These are phyloP conservation scores for Thermophis baileyi DNA, from an alignment of 2,113 vertebrate species.

Conservation along the genomic window DNA sequence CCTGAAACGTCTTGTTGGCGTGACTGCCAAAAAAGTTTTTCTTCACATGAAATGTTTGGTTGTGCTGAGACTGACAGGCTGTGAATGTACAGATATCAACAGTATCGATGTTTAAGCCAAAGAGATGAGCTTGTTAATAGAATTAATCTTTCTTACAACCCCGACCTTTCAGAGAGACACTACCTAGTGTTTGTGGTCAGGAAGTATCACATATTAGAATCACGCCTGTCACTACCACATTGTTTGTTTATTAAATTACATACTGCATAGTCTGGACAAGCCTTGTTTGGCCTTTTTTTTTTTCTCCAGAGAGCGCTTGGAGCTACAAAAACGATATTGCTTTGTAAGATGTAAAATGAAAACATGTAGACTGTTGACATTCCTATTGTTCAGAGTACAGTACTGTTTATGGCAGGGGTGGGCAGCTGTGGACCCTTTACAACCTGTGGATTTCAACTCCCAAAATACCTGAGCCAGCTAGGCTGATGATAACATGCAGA, in stretches of 20 bases:
- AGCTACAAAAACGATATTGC: not conserved
- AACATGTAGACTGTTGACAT: not conserved
- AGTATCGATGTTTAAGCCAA: slow-evolving; percentile 32
- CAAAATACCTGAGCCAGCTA: not conserved
- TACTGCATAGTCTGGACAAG: not conserved
- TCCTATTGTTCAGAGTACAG: not conserved
- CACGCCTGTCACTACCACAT: not conserved
- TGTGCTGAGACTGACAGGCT: slow-evolving; percentile 30
- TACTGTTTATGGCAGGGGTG: not conserved
- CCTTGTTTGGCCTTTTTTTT: not conserved
- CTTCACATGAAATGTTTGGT: slow-evolving; percentile 57
- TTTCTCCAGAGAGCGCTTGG: too few relatives aligned
- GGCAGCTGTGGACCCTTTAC: not conserved
- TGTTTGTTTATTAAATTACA: not conserved
- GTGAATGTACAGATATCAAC: slow-evolving; percentile 52
- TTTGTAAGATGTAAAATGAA: not conserved
- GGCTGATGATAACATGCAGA: not conserved
- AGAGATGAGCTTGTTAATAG: slow-evolving; percentile 13
- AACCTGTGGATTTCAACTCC: not conserved
- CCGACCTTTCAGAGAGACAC: slow-evolving; percentile 22
- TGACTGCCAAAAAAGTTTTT: slow-evolving; percentile 56
- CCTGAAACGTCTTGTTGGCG: not conserved
- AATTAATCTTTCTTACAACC: slow-evolving; percentile 28
- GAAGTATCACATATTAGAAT: not conserved
- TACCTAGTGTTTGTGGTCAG: not conserved